Conservation (phyloP, 1,140 invertebrate species). For the Antheraea mylitta region DNA sequence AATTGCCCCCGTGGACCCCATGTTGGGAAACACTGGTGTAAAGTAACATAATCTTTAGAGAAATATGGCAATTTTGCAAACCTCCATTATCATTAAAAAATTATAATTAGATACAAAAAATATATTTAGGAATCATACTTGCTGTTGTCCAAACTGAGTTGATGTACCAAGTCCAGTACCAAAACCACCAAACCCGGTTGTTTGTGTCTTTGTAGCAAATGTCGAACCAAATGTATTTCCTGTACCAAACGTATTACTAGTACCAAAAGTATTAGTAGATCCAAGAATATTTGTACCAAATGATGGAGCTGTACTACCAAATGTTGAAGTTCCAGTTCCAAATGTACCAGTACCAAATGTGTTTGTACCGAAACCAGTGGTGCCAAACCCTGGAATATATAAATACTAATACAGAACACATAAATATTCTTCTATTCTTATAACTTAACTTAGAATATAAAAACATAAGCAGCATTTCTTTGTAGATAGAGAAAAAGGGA, state of each 20-base stretch:
- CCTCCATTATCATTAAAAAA: background rate
- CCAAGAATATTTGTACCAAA: constrained; percentile 57
- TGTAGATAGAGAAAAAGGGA: no score
- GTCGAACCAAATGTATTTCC: constrained; percentile 37
- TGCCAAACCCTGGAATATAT: constrained; percentile 53
- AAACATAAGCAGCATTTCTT: no score
- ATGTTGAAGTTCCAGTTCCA: constrained; percentile 50
- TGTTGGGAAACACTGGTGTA: no score
- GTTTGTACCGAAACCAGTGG: constrained; percentile 32
- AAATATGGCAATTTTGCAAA: no score
- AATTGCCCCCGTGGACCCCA: no score
- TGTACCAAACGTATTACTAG: constrained; percentile 18
- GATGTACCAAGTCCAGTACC: constrained; percentile 57
- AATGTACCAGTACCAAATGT: constrained; percentile 41
- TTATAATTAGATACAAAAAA: background rate
- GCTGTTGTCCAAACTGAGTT: constrained; percentile 51
- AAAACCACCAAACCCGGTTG: constrained; percentile 76
- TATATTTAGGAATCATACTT: constrained; percentile 31
- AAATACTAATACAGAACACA: background rate
- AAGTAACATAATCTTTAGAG: no score
- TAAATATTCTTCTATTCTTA: no score
- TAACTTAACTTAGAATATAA: no score
- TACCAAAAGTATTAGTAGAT: constrained; percentile 49
- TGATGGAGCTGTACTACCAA: constrained; percentile 44
- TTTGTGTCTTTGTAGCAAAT: constrained; percentile 74